A percentile compares a stretch with the other conserved stretches of the same genome.
Evolutionary conservation across 2,113 vertebrate genomes (phyloP).

Genomic region (Gadus chalcogrammus): DNA sequence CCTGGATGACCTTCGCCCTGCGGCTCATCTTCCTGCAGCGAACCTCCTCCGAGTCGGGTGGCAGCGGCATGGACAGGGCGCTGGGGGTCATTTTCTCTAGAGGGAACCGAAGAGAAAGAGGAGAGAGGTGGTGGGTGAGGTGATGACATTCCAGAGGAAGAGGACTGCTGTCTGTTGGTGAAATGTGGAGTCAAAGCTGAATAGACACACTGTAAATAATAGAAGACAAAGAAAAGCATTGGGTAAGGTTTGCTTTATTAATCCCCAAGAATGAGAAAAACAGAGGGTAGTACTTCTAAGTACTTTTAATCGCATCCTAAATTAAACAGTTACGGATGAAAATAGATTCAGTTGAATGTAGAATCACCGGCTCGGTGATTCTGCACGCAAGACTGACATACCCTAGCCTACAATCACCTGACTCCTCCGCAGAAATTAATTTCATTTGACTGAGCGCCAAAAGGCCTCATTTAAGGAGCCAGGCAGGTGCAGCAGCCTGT

Average conservation of each 20-base stretch:
- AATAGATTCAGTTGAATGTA: not conserved
- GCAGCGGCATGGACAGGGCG: conserved; percentile 46
- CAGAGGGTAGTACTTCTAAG: too few relatives aligned
- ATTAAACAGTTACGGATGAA: too few relatives aligned
- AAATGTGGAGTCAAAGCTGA: not conserved
- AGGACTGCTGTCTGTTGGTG: too few relatives aligned
- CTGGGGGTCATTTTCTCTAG: conserved; percentile 89
- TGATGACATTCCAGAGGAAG: too few relatives aligned
- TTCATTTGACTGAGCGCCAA: conserved; percentile 58
- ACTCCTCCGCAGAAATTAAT: conserved; percentile 45
- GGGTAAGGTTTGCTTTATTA: too few relatives aligned
- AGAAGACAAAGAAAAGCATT: too few relatives aligned
- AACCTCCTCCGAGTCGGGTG: conserved; percentile 77
- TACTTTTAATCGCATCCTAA: too few relatives aligned
- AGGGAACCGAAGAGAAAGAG: not conserved
- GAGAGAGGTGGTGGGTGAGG: not conserved
- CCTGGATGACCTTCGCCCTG: conserved; percentile 85
- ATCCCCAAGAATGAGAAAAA: too few relatives aligned
- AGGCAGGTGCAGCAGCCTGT: conserved; percentile 46
- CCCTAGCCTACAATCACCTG: conserved; percentile 20
- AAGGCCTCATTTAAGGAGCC: conserved; percentile 57
- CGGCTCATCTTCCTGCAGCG: conserved; percentile 80
- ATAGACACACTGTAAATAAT: not conserved
- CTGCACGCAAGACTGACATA: conserved; percentile 18
- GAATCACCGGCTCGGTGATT: not conserved